phyloP scores from a whole-genome alignment of 2,888 invertebrate species.

The Plagiodera versicolora region DNA sequence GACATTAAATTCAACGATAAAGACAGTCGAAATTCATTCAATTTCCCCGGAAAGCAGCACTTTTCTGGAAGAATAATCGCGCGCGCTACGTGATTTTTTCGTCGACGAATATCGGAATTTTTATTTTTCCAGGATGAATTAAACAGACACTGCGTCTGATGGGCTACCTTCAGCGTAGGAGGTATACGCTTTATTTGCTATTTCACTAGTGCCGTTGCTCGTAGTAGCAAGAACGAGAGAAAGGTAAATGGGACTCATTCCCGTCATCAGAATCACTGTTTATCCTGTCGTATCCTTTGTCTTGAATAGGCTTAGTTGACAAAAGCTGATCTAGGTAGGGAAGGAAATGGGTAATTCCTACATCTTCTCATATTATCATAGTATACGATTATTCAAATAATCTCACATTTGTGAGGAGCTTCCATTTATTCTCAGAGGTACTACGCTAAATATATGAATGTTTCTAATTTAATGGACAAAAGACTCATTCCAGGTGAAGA shows the following conservation, averaged over 20 bases:
- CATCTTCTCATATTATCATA: too few relatives aligned
- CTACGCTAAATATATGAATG: too few relatives aligned
- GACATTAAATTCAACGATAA: not conserved
- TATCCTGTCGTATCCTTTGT: too few relatives aligned
- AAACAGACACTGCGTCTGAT: not conserved
- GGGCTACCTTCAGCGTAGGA: not conserved
- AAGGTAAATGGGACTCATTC: not conserved
- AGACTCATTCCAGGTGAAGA: too few relatives aligned
- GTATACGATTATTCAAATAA: too few relatives aligned
- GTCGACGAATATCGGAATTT: not conserved
- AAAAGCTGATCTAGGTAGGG: too few relatives aligned
- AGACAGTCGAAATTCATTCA: constrained; percentile 1
- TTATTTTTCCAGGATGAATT: not conserved
- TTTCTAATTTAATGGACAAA: too few relatives aligned
- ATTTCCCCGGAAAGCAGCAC: not conserved
- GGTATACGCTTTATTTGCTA: not conserved
- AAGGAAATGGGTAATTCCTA: too few relatives aligned
- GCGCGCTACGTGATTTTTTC: not conserved
- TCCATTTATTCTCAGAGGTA: too few relatives aligned
- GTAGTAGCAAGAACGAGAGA: not conserved
- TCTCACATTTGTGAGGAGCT: too few relatives aligned
- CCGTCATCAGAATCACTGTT: not conserved
- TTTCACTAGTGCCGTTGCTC: not conserved
- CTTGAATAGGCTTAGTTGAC: too few relatives aligned
- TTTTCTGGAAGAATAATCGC: not conserved